A percentile compares a stretch with the other conserved stretches of the same genome.
Conservation (phyloP, 2,888 invertebrate genomes). For the Leucophora obtusa region DNA sequence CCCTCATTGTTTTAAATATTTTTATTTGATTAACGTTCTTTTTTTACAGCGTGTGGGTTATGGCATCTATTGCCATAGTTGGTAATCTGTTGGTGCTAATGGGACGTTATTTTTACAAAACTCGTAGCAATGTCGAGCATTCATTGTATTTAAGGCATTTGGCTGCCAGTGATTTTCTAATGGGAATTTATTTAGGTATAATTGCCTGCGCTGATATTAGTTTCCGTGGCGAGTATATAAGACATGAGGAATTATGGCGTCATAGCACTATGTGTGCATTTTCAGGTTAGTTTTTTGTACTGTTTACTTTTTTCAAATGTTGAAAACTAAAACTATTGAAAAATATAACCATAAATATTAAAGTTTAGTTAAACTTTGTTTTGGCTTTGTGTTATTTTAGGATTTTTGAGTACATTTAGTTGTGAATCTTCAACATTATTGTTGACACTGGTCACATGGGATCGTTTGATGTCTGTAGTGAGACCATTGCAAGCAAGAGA, state of each 20-base stretch:
- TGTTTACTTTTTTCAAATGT: neutral
- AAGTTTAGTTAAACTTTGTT: neutral
- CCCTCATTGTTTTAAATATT: too few species aligned
- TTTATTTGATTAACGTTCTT: conserved; percentile 30
- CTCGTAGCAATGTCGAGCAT: conserved; percentile 81
- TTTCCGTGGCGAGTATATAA: conserved; percentile 81
- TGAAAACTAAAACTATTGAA: neutral
- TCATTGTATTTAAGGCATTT: conserved; percentile 83
- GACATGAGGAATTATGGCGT: conserved; percentile 81
- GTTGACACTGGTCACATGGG: conserved; percentile 82
- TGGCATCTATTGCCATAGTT: conserved; percentile 81
- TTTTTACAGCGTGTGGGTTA: conserved; percentile 81
- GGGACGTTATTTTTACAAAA: conserved; percentile 79
- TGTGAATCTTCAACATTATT: conserved; percentile 82
- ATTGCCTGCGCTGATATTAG: conserved; percentile 81
- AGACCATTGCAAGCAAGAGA: conserved; percentile 79
- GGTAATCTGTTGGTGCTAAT: conserved; percentile 82
- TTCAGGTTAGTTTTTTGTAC: conserved; percentile 80
- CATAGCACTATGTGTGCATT: conserved; percentile 81
- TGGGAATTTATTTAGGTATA: conserved; percentile 82
- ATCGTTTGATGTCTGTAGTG: conserved; percentile 82
- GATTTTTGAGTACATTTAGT: conserved; percentile 81
- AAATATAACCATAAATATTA: neutral
- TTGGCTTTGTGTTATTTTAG: conserved; percentile 71
- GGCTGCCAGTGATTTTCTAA: conserved; percentile 82